Evolutionary conservation across 1,140 invertebrate species (phyloP), one percentile per base, ranked within the genome.

Genomic region (Sweltsa coloradensis): DNA sequence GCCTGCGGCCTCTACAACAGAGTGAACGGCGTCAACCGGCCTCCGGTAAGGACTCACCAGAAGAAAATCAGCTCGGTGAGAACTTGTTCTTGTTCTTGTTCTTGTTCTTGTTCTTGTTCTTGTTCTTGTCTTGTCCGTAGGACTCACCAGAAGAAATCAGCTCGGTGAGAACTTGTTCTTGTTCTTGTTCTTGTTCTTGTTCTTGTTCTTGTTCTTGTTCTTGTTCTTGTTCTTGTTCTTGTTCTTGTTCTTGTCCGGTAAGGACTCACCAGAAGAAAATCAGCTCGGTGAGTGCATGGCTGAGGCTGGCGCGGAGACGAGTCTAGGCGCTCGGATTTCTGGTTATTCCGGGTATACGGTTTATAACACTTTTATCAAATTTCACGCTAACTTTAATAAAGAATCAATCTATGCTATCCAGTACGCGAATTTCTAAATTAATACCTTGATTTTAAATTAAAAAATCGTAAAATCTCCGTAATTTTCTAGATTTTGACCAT

Each of bases 11-110:
- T 88, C 16, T 89, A 87, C 69, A 84, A 78, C 62, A 79, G 85
- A 61, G 82, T 84, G 62, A 89, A 92, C 65, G 87, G 88, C n/a
- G 75, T 85, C 53, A 90, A 85, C 67, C 71, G 90, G 57, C 84
- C 86, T 6, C 68, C 82, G 9, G 72, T 85, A 23, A 47, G 47
- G 16, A 41, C 11, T 23, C 41, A 57, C 25, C 53, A 58, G 29
- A 62, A 62, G 53, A 62, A 62, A 56, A 52, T 55, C 3, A 49
- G 53, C 6, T 53, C 58, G 45, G 60, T 61, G 41, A 60, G 53
- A 36, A n/a, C n/a, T n/a, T n/a, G n/a, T n/a, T n/a, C n/a, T n/a
- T n/a, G n/a, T 31, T 31, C n/a, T n/a, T 11, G 29, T 11, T n/a
- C n/a, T 11, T 11, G n/a, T 11, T 31, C 29, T 11, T n/a, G 29